Percentiles rank a stretch among this genome's conserved stretches.
Conservation (phyloP, 1,140 invertebrate genomes). For the Arion vulgaris region DNA sequence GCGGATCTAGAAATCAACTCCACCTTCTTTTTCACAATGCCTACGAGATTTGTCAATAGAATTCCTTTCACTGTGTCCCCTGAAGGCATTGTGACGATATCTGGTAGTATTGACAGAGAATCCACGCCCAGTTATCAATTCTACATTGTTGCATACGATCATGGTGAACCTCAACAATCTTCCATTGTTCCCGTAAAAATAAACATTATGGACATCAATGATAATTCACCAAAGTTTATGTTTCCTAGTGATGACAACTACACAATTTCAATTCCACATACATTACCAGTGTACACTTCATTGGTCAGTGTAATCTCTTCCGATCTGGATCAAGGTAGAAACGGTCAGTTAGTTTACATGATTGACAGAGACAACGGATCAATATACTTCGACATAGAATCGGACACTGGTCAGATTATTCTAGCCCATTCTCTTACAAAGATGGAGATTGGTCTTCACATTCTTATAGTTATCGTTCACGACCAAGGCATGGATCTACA, state of each 20-base stretch:
- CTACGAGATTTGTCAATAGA: slow-evolving; percentile 30
- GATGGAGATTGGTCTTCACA: slow-evolving; percentile 79
- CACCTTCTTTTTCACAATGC: slow-evolving; percentile 81
- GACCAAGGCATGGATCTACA: slow-evolving; percentile 48
- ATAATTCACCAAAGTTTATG: slow-evolving; percentile 85
- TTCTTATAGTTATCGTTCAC: slow-evolving; percentile 47
- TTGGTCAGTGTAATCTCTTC: slow-evolving; percentile 53
- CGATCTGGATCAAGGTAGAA: slow-evolving; percentile 60
- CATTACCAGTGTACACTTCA: slow-evolving; percentile 45
- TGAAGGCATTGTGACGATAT: slow-evolving; percentile 78
- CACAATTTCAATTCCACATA: slow-evolving; percentile 53
- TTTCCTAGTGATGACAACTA: slow-evolving; percentile 61
- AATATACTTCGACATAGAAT: slow-evolving; percentile 52
- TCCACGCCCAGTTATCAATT: slow-evolving; percentile 82
- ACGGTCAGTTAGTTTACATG: slow-evolving; percentile 54
- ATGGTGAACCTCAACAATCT: slow-evolving; percentile 76
- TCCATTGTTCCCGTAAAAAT: slow-evolving; percentile 74
- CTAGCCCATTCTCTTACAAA: slow-evolving; percentile 40
- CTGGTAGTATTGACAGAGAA: slow-evolving; percentile 86
- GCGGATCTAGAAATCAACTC: slow-evolving; percentile 90
- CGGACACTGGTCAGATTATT: slow-evolving; percentile 50
- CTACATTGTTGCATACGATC: slow-evolving; percentile 80
- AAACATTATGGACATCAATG: slow-evolving; percentile 83
- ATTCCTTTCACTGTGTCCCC: slow-evolving; percentile 70
- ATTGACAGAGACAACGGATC: slow-evolving; percentile 52